Evolutionary conservation across 2,888 invertebrate species (phyloP).

Genomic region (Teinopalpus imperialis): DNA sequence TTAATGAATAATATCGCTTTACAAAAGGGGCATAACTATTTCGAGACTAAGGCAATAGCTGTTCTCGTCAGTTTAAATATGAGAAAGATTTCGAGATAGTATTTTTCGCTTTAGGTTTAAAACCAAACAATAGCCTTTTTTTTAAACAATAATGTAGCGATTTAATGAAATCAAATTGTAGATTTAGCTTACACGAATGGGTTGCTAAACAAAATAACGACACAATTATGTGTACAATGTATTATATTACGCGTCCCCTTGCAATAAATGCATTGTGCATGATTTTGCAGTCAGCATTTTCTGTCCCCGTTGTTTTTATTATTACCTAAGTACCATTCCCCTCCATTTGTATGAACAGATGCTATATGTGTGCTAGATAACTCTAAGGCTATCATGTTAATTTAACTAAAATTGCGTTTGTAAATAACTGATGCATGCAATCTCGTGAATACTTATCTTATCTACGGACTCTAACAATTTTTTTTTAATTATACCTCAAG

Average conservation of each 20-base stretch:
- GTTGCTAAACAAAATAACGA: conserved; percentile 13
- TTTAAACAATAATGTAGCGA: background rate
- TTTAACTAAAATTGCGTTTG: conserved; percentile 28
- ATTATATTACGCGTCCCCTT: conserved; percentile 23
- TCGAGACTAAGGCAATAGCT: conserved; percentile 50
- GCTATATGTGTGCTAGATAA: conserved; percentile 43
- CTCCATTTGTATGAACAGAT: conserved; percentile 26
- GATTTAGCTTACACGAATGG: background rate
- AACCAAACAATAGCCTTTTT: conserved; percentile 28
- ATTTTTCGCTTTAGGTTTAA: conserved; percentile 28
- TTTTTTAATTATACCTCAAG: no score
- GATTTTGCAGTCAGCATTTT: conserved; percentile 22
- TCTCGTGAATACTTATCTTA: no score
- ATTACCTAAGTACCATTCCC: conserved; percentile 41
- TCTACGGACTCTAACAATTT: no score
- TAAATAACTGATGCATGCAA: no score
- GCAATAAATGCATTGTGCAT: conserved; percentile 23
- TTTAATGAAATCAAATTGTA: conserved; percentile 4
- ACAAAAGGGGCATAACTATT: conserved; percentile 53
- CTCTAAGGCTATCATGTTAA: conserved; percentile 45
- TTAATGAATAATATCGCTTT: conserved; percentile 65
- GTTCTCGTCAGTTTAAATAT: conserved; percentile 39
- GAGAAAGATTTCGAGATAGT: conserved; percentile 27
- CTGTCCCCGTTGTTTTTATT: conserved; percentile 39
- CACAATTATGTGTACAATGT: background rate